Conservation (phyloP, 2,113 vertebrate genomes). For the Tinamus guttatus region DNA sequence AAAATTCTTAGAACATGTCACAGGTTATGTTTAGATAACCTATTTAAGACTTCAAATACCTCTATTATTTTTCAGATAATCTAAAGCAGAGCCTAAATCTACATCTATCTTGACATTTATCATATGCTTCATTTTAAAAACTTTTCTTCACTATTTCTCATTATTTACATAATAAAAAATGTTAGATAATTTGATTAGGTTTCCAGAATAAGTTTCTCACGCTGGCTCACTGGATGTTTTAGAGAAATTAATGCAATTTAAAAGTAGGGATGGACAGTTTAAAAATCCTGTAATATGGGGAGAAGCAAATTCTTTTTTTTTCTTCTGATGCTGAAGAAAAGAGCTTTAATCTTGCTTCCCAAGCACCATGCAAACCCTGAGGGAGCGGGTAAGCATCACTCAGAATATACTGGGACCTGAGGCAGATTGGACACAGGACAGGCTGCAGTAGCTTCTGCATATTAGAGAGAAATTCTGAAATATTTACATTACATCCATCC, state of each 20-base stretch:
- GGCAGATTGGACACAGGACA: accelerated
- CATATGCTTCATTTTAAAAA: background rate
- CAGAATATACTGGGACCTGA: accelerated
- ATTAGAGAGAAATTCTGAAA: background rate
- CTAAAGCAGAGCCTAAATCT: background rate
- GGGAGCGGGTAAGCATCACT: background rate
- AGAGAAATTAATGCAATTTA: background rate
- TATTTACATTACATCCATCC: background rate
- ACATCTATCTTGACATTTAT: background rate
- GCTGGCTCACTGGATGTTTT: background rate
- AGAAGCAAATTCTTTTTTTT: background rate
- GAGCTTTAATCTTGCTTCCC: background rate
- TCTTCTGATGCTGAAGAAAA: background rate
- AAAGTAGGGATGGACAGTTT: accelerated
- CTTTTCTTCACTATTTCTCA: background rate
- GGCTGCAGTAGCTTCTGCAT: background rate
- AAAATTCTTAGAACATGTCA: background rate
- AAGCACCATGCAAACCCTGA: background rate
- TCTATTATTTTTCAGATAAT: background rate
- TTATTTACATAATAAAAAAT: background rate
- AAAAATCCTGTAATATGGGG: background rate
- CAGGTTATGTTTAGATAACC: background rate
- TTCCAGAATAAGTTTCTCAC: background rate
- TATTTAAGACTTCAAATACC: background rate
- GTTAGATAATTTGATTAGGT: background rate